Conservation (phyloP, 2,888 invertebrate genomes). For the Charanyca ferruginea region DNA sequence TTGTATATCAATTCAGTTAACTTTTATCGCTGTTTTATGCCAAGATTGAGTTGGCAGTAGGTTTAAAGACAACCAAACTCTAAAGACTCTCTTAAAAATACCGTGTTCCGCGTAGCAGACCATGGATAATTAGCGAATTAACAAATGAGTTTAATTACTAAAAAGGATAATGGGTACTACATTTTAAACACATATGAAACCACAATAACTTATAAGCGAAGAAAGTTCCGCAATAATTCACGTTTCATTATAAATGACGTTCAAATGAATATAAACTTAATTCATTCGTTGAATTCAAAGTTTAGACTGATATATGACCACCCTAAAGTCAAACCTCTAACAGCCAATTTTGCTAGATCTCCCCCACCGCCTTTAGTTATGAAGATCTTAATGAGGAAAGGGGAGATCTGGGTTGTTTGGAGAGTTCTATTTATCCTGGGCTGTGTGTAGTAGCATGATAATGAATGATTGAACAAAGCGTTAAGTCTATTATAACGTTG, state of each 20-base stretch:
- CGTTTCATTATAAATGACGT: conserved; percentile 83
- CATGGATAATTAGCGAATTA: not conserved
- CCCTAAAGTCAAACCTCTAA: conserved; percentile 67
- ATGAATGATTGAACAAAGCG: conserved; percentile 90
- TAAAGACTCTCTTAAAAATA: too few species aligned
- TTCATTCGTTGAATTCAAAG: conserved; percentile 81
- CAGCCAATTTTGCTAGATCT: conserved; percentile 70
- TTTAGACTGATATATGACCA: conserved; percentile 85
- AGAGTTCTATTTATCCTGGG: conserved; percentile 80
- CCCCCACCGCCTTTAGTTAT: conserved; percentile 66
- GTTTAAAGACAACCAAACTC: too few species aligned
- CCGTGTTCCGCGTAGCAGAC: not conserved
- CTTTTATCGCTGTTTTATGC: too few species aligned
- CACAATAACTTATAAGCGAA: conserved; percentile 59
- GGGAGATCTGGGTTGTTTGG: conserved; percentile 74
- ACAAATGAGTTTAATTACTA: not conserved
- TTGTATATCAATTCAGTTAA: too few species aligned
- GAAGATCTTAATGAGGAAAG: conserved; percentile 73
- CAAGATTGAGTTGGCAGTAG: too few species aligned
- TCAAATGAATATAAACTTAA: conserved; percentile 83
- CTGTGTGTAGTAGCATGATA: conserved; percentile 73
- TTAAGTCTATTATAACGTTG: conserved; percentile 89
- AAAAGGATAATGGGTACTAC: not conserved
- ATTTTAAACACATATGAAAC: conserved; percentile 28
- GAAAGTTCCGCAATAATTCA: conserved; percentile 77